Evolutionary conservation across 2,113 vertebrate genomes (phyloP), one percentile per base, ranked within the genome.

Genomic region (Tupaia chinensis): DNA sequence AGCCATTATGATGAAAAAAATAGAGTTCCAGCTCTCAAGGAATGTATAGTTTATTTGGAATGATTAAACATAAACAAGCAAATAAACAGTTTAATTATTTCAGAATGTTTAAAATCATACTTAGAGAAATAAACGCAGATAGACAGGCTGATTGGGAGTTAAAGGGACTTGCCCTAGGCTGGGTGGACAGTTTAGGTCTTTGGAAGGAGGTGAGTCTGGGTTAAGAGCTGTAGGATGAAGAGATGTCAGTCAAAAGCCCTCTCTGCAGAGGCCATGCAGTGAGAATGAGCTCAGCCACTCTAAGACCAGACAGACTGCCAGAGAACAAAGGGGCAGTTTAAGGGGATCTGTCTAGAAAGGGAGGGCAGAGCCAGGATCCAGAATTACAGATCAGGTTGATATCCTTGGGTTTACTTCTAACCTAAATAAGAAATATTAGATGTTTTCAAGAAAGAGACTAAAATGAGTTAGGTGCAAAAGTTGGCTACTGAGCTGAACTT

Each of bases 31-130:
- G 10, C 22, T 87, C 12, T 87, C 19, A 13, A 74, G 44, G 25
- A 61, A 69, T 72, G 83, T 32, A 58, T 0, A 56, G 1, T 63
- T 22, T 79, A 7, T 23, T 29, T 87, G 25, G 32, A 0, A 65
- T 3, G 60, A 87, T 13, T 60, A 20, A 58, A 77, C n/a, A 44
- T 9, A 83, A 27, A 60, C 19, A 86, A 72, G 11, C 13, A 85
- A 89, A 34, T 54, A 56, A 63, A 34, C 32, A 25, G 14, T n/a
- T 8, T 72, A 66, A 74, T 94, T 92, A 74, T 94, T 92, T 92
- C 22, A 79, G 22, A 89, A 73, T 87, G 16, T 88, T 73, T 91
- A 16, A 20, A 89, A 22, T 69, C 19, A 73, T 74, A 72, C 7
- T 1, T 80, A 91, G 16, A 23, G 63, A 61, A 77, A 79, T 69